Base-by-base conservation (phyloP, 2,113 vertebrate genomes). In the Callionymus lyra region DNA sequence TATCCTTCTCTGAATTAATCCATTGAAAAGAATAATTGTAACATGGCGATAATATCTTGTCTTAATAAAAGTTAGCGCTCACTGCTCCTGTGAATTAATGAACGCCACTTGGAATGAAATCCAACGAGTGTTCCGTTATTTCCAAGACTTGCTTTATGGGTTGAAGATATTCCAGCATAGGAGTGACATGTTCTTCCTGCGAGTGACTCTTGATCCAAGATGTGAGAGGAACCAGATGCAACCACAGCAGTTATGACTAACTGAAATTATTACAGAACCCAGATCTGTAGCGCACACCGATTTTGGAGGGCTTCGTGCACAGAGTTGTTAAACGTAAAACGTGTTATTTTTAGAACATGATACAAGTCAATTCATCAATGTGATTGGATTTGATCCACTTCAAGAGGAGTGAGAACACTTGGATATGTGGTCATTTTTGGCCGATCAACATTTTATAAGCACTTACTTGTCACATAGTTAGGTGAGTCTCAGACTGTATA, bases 181-280 rank as follows among this genome's bases (percentile, higher is more conserved):
- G 68, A n/a, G n/a, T n/a, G n/a, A n/a, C n/a, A n/a, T n/a, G n/a
- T n/a, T n/a, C n/a, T n/a, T n/a, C n/a, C n/a, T n/a, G n/a, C n/a
- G n/a, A n/a, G n/a, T n/a, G n/a, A n/a, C n/a, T n/a, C n/a, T 42
- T 53, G 59, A 75, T 77, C 65, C 50, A n/a, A 55, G 63, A 60
- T 15, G 52, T 69, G 75, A 77, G 11, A 58, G 56, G 63, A 75
- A 69, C 64, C 80, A 82, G 75, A 80, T 71, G 73, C 60, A 44
- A 34, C 57, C 62, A 34, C 57, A 70, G 62, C 57, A 48, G 68
- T 65, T 59, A 48, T 50, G 53, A 68, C 58, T 55, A 74, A 70
- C 65, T 41, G 46, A 31, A 42, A 39, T 54, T 51, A 58, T 67
- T 71, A 67, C 48, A 31, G 1, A 32, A 34, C 55, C 41, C 19